These are phyloP conservation scores for Drosophila arawakana DNA, from an alignment of 1,140 invertebrate genomes.

Conservation along the genomic window DNA sequence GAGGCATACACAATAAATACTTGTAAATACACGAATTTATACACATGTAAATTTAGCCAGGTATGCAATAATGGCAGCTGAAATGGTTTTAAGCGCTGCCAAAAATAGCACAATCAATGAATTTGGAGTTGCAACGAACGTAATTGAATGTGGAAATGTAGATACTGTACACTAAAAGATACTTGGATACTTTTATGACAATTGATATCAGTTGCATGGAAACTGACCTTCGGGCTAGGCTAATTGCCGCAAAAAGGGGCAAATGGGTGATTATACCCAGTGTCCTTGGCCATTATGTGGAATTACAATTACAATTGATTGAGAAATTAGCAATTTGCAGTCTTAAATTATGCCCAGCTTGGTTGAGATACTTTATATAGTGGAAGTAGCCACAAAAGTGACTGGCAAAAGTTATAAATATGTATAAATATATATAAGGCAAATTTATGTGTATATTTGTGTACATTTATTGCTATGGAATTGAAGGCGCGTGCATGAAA, in stretches of 20 bases:
- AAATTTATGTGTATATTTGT: conserved; percentile 12
- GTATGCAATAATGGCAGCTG: conserved; percentile 8
- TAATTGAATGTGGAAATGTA: conserved; percentile 3
- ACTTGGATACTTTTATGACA: conserved; percentile 1
- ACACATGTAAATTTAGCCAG: conserved; percentile 1
- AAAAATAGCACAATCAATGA: conserved; percentile 51
- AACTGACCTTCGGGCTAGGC: conserved; percentile 36
- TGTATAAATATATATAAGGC: neutral
- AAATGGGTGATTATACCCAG: conserved; percentile 30
- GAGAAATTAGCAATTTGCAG: conserved; percentile 65
- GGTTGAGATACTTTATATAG: neutral
- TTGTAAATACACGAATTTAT: conserved; percentile 2
- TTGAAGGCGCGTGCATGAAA: conserved; percentile 58
- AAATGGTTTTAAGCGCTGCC: conserved; percentile 19
- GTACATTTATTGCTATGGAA: conserved; percentile 63
- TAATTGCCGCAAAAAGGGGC: conserved; percentile 44
- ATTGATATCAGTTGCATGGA: conserved; percentile 35
- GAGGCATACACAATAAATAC: conserved; percentile 5
- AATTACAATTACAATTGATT: conserved; percentile 68
- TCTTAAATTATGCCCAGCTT: conserved; percentile 25
- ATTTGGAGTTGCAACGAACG: conserved; percentile 8
- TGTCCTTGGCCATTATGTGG: conserved; percentile 45
- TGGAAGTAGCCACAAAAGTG: neutral
- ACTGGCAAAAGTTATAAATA: neutral
- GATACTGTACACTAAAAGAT: neutral